Evolutionary conservation across 2,797 vertebrate species (phyloP), one percentile per base, ranked within the genome.

Genomic region (Bradypodion pumilum): DNA sequence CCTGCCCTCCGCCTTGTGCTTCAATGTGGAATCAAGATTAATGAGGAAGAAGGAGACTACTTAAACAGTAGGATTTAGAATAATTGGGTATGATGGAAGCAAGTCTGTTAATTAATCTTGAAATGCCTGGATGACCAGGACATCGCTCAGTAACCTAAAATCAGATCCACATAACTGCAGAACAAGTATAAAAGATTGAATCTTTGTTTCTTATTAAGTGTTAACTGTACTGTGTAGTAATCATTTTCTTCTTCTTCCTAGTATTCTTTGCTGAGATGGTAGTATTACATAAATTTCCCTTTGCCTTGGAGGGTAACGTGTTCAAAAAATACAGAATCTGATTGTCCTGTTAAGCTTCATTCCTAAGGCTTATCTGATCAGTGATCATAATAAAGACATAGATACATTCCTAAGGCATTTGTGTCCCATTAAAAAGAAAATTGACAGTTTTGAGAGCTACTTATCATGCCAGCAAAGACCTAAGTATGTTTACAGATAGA

Each of bases 101-200:
- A 52, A 32, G 46, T 5, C 29, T 74, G 73, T 52, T 74, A 74
- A 74, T 52, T 52, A 74, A 74, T 56, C 16, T 37, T 80, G 56
- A 80, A 80, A 80, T 27, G 25, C 66, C 66, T 59, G 27, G 66
- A 59, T 80, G 49, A 37, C 16, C 70, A 59, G 52, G 69, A 80
- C 52, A 52, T 56, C 78, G 62, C 42, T 59, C 29, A 78, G 35
- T 21, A 52, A 52, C 40, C 68, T 40, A 69, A 73, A 73, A 46
- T 16, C 44, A 42, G 25, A 73, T 73, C 70, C 10, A 73, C 12
- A n/a, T 40, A 73, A 69, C 68, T n/a, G n/a, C 21, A 74, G 46
- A 74, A 49, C 29, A 52, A 74, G 52, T 72, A 44, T 44, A 72
- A 40, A 72, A 49, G 29, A 49, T 10, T 32, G 44, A 74, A 74